Evolutionary conservation across 2,113 vertebrate species (phyloP), one percentile per base, ranked within the genome.

Genomic region (Phylloscopus trochilus): DNA sequence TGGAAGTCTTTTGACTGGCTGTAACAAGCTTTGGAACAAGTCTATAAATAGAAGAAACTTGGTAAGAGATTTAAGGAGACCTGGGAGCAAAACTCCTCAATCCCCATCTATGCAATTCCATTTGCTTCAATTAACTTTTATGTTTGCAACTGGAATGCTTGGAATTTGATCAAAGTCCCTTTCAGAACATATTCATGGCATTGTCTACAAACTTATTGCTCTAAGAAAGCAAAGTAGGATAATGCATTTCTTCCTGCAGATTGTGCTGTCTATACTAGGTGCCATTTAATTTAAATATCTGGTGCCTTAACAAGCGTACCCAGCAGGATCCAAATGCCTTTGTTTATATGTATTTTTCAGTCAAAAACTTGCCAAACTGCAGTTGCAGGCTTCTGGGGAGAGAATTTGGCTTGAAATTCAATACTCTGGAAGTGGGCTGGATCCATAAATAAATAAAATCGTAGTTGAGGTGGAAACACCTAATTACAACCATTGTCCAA

Each of bases 61-160:
- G 4, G 33, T 82, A 72, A 78, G 62, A 77, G 27, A 46, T 92
- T 87, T 92, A 91, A 88, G 55, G 53, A 77, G 39, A 49, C 35
- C 74, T 72, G 66, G 68, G 82, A 81, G 35, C 21, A 87, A 41
- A 84, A 44, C 22, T 86, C 14, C 63, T 94, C 7, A 1, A 44
- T 87, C 47, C 23, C 13, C 3, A 7, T 52, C 24, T 73, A 68
- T 70, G 59, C 75, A 80, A 77, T 77, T 92, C 33, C 30, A 55
- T 85, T 92, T 92, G 28, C 35, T 88, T 93, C 55, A 89, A 67
- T 91, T 82, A 89, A 56, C 75, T 93, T 87, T 56, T 63, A 68
- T 83, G 43, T 91, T 83, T 90, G 35, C 49, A 56, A 67, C 39
- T 59, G 46, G 53, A 94, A 96, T 79, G 64, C 41, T 56, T 53